Percentiles rank a stretch among this genome's conserved stretches.
These are phyloP conservation scores for Holacanthus passer DNA, from an alignment of 2,113 vertebrate species.

Conservation along the genomic window DNA sequence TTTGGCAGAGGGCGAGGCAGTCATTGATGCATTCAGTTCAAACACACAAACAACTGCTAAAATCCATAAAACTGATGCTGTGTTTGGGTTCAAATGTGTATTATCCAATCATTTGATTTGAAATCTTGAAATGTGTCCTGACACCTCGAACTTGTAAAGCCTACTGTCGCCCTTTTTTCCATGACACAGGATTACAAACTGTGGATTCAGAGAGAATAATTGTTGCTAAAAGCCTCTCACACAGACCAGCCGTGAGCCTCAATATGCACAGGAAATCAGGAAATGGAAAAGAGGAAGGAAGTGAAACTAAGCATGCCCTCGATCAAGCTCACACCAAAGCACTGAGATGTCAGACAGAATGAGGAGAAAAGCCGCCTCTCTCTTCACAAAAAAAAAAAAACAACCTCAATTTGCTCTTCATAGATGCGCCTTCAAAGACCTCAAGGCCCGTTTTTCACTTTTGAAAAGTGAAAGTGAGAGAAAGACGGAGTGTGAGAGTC, in stretches of 20 bases:
- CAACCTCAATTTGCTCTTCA: background rate
- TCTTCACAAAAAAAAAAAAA: background rate
- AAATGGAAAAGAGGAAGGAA: conserved; percentile 86
- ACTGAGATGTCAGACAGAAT: conserved; percentile 49
- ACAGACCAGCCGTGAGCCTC: conserved; percentile 34
- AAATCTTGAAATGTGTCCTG: background rate
- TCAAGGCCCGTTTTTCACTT: conserved; percentile 18
- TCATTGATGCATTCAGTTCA: background rate
- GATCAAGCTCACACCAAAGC: conserved; percentile 54
- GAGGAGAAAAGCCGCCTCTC: conserved; percentile 28
- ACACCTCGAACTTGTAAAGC: conserved; percentile 7
- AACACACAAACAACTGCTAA: background rate
- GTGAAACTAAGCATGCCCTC: conserved; percentile 79
- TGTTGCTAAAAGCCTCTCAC: conserved; percentile 33
- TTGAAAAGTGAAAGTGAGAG: conserved; percentile 42
- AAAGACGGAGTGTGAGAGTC: background rate
- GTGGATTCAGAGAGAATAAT: conserved; percentile 14
- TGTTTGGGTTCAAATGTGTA: background rate
- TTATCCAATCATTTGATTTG: background rate
- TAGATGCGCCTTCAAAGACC: conserved; percentile 11
- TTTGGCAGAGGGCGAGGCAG: background rate
- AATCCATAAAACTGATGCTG: background rate
- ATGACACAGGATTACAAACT: conserved; percentile 35
- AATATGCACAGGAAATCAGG: conserved; percentile 79
- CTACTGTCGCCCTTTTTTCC: conserved; percentile 27